Conservation (phyloP, 2,888 invertebrate species). For the Aromia moschata region DNA sequence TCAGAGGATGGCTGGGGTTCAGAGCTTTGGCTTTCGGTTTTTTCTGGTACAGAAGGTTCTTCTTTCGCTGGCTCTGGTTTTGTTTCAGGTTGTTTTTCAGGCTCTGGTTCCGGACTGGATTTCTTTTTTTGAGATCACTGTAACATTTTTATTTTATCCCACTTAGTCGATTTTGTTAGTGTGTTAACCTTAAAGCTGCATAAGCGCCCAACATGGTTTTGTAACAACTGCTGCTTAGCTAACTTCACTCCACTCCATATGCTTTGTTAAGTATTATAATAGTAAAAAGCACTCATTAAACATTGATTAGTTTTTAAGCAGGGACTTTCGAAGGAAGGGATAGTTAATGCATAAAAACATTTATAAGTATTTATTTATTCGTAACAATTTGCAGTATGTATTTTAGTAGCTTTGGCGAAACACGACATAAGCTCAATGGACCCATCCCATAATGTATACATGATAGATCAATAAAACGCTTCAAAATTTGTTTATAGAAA, state of each 20-base stretch:
- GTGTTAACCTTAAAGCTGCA: slow-evolving; percentile 21
- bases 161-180: slow-evolving; percentile 18
- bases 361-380: slow-evolving; percentile 35
- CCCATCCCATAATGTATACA: slow-evolving; percentile 28
- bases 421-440: slow-evolving; percentile 28
- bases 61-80: slow-evolving; percentile 8
- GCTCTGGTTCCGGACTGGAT: slow-evolving; percentile 12
- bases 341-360: slow-evolving; percentile 31
- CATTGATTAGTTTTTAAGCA: slow-evolving; percentile 4
- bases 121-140: slow-evolving; percentile 23
- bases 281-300: slow-evolving; percentile 21
- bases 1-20: slow-evolving; percentile 27
- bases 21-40: slow-evolving; percentile 21
- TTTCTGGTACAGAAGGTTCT: slow-evolving; percentile 20
- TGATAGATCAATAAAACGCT: background rate
- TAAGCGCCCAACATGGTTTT: slow-evolving; percentile 19
- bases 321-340: slow-evolving; percentile 3
- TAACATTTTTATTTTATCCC: slow-evolving; percentile 26
- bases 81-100: no score
- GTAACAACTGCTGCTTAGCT: slow-evolving; percentile 19
- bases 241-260: slow-evolving; percentile 16
- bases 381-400: slow-evolving; percentile 26
- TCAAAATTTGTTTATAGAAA: slow-evolving; percentile 12
- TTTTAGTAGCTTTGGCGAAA: slow-evolving; percentile 17
- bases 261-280: slow-evolving; percentile 32